Evolutionary conservation across 2,888 invertebrate genomes (phyloP).

Genomic region (Tetragnatha montana): DNA sequence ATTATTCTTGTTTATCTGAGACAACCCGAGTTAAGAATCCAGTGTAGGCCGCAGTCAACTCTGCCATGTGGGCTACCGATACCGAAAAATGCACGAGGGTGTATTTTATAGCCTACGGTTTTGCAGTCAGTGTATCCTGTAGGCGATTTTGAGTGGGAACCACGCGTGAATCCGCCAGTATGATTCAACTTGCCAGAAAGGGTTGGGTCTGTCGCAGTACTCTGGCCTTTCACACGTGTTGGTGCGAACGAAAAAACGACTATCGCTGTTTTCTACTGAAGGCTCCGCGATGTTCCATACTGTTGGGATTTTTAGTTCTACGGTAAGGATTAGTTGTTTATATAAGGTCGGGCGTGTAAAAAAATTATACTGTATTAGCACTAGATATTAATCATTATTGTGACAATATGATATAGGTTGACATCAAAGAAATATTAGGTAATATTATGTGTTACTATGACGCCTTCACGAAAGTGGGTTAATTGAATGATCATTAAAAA

Average conservation of each 20-base stretch:
- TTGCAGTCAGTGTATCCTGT: constrained; percentile 56
- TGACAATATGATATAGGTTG: too few species aligned
- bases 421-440: too few species aligned
- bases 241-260: constrained; percentile 26
- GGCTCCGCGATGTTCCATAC: constrained; percentile 32
- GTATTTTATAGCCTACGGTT: constrained; percentile 61
- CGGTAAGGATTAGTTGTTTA: background rate
- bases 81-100: constrained; percentile 61
- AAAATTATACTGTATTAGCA: too few species aligned
- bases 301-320: constrained; percentile 11
- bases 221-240: constrained; percentile 54
- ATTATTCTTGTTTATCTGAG: constrained; percentile 26
- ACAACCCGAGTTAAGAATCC: constrained; percentile 13
- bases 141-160: constrained; percentile 60
- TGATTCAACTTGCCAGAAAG: constrained; percentile 26
- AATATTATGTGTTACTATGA: too few species aligned
- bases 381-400: too few species aligned
- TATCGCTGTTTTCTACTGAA: background rate
- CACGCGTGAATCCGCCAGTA: constrained; percentile 41
- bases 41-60: constrained; percentile 35
- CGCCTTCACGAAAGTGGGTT: too few species aligned
- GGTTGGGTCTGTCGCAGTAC: constrained; percentile 47
- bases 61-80: constrained; percentile 60
- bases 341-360: too few species aligned
- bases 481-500: too few species aligned